Evolutionary conservation across 2,888 invertebrate genomes (phyloP).

Genomic region (Drosophila rubida): DNA sequence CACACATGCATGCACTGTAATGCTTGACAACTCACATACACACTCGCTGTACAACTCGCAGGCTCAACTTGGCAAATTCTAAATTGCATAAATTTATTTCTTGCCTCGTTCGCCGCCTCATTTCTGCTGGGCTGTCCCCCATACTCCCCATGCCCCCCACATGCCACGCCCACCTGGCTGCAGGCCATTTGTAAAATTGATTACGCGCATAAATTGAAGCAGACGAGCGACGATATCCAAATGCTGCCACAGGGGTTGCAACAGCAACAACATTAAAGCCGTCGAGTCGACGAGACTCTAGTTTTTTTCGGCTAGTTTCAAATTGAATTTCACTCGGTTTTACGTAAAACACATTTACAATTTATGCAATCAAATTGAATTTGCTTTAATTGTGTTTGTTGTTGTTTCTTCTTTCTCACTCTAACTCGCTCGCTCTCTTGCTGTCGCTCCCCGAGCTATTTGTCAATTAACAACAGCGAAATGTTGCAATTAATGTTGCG

Average conservation of each 20-base stretch:
- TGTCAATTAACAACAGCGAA: slow-evolving; percentile 75
- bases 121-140: slow-evolving; percentile 1
- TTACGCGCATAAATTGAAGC: slow-evolving; percentile 82
- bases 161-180: slow-evolving; percentile 63
- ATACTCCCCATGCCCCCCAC: too few relatives aligned
- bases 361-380: slow-evolving; percentile 70
- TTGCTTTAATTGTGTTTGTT: slow-evolving; percentile 65
- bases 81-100: slow-evolving; percentile 80
- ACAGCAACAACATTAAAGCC: not conserved
- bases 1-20: not conserved
- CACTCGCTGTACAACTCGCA: slow-evolving; percentile 6
- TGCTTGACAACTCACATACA: slow-evolving; percentile 34
- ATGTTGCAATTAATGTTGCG: slow-evolving; percentile 75
- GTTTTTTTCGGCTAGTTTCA: slow-evolving; percentile 46
- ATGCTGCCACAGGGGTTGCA: slow-evolving; percentile 56
- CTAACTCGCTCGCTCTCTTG: not conserved
- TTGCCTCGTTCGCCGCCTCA: slow-evolving; percentile 30
- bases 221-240: slow-evolving; percentile 66
- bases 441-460: slow-evolving; percentile 45
- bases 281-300: slow-evolving; percentile 7
- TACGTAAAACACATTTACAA: slow-evolving; percentile 29
- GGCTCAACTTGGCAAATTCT: slow-evolving; percentile 62
- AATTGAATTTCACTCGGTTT: slow-evolving; percentile 53
- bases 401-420: not conserved
- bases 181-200: slow-evolving; percentile 81